A percentile compares a stretch with the other conserved stretches of the same genome.
phyloP scores from a whole-genome alignment of 2,113 vertebrate species.

The Hassar affinis region DNA sequence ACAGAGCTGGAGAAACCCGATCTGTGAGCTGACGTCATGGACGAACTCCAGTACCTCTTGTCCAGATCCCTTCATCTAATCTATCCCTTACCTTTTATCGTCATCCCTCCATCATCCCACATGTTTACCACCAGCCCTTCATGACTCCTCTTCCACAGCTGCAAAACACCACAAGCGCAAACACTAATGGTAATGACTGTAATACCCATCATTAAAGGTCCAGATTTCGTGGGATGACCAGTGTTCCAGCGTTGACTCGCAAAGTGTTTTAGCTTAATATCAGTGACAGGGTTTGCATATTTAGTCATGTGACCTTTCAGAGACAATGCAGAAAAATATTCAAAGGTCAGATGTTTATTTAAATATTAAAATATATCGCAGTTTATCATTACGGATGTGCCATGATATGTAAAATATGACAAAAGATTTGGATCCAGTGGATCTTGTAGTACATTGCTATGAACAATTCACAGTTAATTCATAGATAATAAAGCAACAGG shows the following conservation, averaged over 20 bases:
- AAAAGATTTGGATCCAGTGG: too few relatives aligned
- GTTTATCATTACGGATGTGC: not conserved
- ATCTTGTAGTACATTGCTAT: too few relatives aligned
- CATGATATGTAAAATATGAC: not conserved
- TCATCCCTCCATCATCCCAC: constrained; percentile 9
- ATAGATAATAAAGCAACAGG: too few relatives aligned
- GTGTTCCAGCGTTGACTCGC: not conserved
- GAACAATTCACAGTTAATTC: too few relatives aligned
- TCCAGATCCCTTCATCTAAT: constrained; percentile 46
- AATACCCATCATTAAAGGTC: not conserved
- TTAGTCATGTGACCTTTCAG: not conserved
- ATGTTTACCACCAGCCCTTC: not conserved
- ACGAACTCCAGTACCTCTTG: constrained; percentile 52
- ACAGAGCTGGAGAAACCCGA: constrained; percentile 62
- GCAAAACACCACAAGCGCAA: not conserved
- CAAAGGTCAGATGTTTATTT: not conserved
- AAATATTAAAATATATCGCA: not conserved
- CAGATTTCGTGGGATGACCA: not conserved
- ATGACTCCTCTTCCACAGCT: not conserved
- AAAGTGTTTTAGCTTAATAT: not conserved
- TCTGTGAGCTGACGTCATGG: constrained; percentile 59
- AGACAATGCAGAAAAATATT: not conserved
- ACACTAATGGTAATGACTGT: not conserved
- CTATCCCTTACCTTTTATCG: not conserved
- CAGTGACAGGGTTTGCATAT: not conserved